Percentiles rank a stretch among this genome's conserved stretches.
Conservation (phyloP, 2,888 invertebrate species). For the Physocephala rufipes region DNA sequence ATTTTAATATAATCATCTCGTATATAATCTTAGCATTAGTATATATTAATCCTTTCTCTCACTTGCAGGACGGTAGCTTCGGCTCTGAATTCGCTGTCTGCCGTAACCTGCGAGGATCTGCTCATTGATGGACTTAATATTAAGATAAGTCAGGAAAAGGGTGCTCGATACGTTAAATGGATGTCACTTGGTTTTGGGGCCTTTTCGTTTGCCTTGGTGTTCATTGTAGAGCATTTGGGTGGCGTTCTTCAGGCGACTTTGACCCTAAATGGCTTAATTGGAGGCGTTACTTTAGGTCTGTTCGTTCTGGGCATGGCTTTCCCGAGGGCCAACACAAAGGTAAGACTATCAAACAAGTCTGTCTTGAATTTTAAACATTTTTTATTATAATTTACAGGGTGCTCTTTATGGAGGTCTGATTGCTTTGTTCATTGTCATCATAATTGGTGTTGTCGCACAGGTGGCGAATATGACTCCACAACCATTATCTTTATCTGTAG, state of each 20-base stretch:
- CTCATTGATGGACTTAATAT: slow-evolving; percentile 77
- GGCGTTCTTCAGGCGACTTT: slow-evolving; percentile 89
- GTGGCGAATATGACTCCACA: slow-evolving; percentile 54
- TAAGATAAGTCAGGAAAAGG: slow-evolving; percentile 77
- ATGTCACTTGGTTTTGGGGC: slow-evolving; percentile 78
- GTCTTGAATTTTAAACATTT: neutral
- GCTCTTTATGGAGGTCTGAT: slow-evolving; percentile 64
- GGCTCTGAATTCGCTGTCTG: slow-evolving; percentile 92
- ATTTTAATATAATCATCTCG: too few relatives aligned
- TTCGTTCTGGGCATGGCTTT: slow-evolving; percentile 90
- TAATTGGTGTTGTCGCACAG: slow-evolving; percentile 64
- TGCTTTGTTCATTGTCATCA: slow-evolving; percentile 61
- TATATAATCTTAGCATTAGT: neutral
- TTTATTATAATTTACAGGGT: slow-evolving; percentile 49
- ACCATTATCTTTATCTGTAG: slow-evolving; percentile 54
- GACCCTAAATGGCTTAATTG: slow-evolving; percentile 88
- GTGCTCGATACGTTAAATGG: slow-evolving; percentile 77
- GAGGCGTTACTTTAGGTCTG: slow-evolving; percentile 86
- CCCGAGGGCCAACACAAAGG: slow-evolving; percentile 85
- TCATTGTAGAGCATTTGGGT: slow-evolving; percentile 86
- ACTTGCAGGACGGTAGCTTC: slow-evolving; percentile 87
- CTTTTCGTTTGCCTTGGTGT: slow-evolving; percentile 82
- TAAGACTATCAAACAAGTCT: slow-evolving; percentile 55
- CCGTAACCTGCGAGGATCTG: slow-evolving; percentile 90
- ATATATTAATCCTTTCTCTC: neutral